Evolutionary conservation across 2,888 invertebrate genomes (phyloP).

Genomic region (Nycteola revayana): DNA sequence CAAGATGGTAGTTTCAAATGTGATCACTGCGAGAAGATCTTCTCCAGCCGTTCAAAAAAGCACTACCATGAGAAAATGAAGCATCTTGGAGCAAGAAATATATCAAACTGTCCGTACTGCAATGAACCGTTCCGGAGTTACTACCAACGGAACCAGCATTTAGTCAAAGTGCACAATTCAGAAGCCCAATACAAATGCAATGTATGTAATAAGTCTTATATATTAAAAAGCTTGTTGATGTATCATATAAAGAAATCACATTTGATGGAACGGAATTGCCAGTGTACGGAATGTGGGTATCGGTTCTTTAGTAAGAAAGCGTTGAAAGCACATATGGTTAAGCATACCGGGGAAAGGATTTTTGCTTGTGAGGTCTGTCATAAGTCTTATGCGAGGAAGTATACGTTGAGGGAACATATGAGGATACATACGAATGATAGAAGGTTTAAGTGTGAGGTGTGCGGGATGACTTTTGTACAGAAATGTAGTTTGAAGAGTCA

Average conservation of each 20-base stretch:
- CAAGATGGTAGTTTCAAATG: constrained; percentile 64
- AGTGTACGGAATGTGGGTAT: constrained; percentile 75
- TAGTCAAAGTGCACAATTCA: constrained; percentile 65
- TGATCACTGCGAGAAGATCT: constrained; percentile 64
- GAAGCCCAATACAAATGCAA: constrained; percentile 71
- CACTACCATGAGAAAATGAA: constrained; percentile 67
- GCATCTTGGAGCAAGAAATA: constrained; percentile 61
- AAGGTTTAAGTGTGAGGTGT: constrained; percentile 60
- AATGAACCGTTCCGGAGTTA: constrained; percentile 63
- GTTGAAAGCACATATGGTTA: constrained; percentile 53
- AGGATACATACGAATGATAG: constrained; percentile 68
- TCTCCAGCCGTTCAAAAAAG: constrained; percentile 52
- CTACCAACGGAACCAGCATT: constrained; percentile 66
- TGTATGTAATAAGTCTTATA: constrained; percentile 56
- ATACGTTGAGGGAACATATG: constrained; percentile 71
- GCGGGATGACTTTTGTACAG: constrained; percentile 59
- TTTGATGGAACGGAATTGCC: constrained; percentile 71
- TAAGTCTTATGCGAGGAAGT: constrained; percentile 37
- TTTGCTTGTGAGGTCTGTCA: constrained; percentile 63
- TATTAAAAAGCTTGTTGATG: constrained; percentile 63
- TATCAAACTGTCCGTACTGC: constrained; percentile 66
- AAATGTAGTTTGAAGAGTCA: constrained; percentile 70
- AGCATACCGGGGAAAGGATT: constrained; percentile 47
- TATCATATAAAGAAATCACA: constrained; percentile 70
- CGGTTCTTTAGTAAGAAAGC: constrained; percentile 79